Percentiles rank a stretch among this genome's conserved stretches.
phyloP scores from a whole-genome alignment of 2,888 invertebrate genomes.

The Apeira syringaria region DNA sequence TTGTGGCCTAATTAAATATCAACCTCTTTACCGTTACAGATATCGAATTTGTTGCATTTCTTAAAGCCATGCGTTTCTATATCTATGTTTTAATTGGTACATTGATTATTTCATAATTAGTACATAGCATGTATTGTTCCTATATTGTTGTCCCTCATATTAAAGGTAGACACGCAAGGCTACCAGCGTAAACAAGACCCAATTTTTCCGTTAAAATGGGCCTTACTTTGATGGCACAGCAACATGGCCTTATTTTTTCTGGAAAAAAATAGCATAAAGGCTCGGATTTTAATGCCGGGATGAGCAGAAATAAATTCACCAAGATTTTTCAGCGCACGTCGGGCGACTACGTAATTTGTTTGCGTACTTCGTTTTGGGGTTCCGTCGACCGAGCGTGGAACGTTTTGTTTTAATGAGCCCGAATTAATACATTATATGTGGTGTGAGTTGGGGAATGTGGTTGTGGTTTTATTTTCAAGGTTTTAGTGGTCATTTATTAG shows the following conservation, averaged over 20 bases:
- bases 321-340: constrained; percentile 67
- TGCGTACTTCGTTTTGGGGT: constrained; percentile 42
- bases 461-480: constrained; percentile 28
- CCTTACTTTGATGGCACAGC: constrained; percentile 5
- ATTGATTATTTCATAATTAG: too few species aligned
- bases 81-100: too few species aligned
- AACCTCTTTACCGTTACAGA: too few species aligned
- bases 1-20: constrained; percentile 11
- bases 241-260: constrained; percentile 26
- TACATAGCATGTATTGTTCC: too few species aligned
- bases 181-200: background rate
- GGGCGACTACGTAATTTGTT: constrained; percentile 63
- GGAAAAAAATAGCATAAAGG: constrained; percentile 55
- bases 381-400: constrained; percentile 24
- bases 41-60: background rate
- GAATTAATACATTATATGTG: constrained; percentile 31
- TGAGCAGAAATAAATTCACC: constrained; percentile 64
- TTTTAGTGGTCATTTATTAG: constrained; percentile 7
- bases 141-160: too few species aligned
- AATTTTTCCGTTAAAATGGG: background rate
- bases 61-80: too few species aligned
- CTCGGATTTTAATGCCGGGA: constrained; percentile 57
- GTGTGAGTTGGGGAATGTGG: constrained; percentile 24
- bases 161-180: too few species aligned
- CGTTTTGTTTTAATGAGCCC: constrained; percentile 23